These are phyloP conservation scores for Scaeva pyrastri DNA, from an alignment of 2,888 invertebrate genomes.

Conservation along the genomic window DNA sequence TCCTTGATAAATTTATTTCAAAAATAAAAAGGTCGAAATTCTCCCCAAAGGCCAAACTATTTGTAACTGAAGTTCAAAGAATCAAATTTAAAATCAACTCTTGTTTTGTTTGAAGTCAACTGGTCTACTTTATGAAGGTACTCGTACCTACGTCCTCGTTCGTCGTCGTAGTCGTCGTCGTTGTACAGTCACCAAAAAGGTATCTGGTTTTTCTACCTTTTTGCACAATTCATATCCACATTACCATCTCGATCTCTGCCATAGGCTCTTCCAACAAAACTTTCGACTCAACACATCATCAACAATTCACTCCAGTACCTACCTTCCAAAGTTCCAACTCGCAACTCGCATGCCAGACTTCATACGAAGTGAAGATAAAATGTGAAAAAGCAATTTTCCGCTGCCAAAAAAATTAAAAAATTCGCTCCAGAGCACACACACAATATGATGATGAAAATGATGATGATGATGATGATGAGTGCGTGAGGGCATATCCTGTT, in stretches of 20 bases:
- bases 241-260: neutral
- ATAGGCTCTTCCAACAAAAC: neutral
- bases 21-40: neutral
- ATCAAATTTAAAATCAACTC: neutral
- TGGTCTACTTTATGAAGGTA: neutral
- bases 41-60: neutral
- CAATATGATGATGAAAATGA: neutral
- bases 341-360: neutral
- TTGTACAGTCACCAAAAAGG: neutral
- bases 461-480: slow-evolving; percentile 43
- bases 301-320: neutral
- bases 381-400: slow-evolving; percentile 71
- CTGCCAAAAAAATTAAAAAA: slow-evolving; percentile 60
- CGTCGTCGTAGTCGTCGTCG: too few relatives aligned
- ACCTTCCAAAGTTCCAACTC: too few relatives aligned
- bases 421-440: slow-evolving; percentile 32
- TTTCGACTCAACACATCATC: slow-evolving; percentile 35
- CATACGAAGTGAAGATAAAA: slow-evolving; percentile 15
- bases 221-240: neutral
- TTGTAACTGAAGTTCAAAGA: slow-evolving; percentile 3
- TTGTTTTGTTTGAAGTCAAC: slow-evolving; percentile 3
- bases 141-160: too few relatives aligned
- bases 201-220: neutral
- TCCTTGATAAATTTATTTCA: too few relatives aligned
- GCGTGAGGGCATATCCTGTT: slow-evolving; percentile 63